phyloP scores from a whole-genome alignment of 2,113 vertebrate genomes.

The Malurus cyaneus region DNA sequence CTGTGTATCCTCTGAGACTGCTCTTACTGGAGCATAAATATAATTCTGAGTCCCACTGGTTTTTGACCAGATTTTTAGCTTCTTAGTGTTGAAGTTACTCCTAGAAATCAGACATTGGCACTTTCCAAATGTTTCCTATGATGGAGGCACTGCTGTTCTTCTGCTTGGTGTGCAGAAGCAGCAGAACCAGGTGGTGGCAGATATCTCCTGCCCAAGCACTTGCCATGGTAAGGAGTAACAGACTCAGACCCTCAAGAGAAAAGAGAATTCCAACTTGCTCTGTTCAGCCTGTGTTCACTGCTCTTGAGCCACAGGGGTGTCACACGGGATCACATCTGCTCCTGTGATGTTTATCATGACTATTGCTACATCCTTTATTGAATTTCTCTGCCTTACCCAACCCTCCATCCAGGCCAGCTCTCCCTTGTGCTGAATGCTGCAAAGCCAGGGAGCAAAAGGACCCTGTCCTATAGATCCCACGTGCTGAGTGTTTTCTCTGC shows the following conservation, averaged over 20 bases:
- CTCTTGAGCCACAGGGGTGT: accelerated
- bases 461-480: accelerated
- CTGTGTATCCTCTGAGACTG: neutral
- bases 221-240: neutral
- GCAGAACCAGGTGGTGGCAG: neutral
- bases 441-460: neutral
- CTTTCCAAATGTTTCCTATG: neutral
- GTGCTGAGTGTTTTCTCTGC: neutral
- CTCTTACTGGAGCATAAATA: neutral
- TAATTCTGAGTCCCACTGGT: neutral
- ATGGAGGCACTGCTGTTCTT: neutral
- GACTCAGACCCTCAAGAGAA: neutral
- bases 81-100: neutral
- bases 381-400: neutral
- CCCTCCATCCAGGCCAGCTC: neutral
- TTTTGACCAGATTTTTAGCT: neutral
- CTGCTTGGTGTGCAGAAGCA: neutral
- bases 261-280: neutral
- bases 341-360: neutral
- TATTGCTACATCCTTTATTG: neutral
- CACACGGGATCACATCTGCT: neutral
- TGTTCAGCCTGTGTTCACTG: neutral
- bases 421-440: neutral
- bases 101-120: neutral
- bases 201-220: neutral